A percentile compares a stretch with the other conserved stretches of the same genome.
phyloP scores from a whole-genome alignment of 1,140 invertebrate genomes.

The Pinna nobilis region DNA sequence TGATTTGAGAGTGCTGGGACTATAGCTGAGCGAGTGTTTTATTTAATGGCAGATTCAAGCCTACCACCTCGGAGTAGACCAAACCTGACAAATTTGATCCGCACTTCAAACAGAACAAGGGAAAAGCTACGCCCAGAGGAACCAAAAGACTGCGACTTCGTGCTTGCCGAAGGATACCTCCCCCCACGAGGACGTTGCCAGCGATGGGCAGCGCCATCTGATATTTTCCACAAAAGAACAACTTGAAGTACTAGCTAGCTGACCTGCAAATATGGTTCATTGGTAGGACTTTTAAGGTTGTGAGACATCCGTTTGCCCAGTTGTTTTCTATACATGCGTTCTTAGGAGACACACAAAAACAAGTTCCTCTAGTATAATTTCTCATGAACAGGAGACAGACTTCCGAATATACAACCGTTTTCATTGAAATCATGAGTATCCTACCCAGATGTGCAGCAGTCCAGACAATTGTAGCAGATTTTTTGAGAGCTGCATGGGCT shows the following conservation, averaged over 20 bases:
- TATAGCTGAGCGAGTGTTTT: background rate
- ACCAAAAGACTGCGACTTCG: background rate
- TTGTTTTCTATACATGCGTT: too few species aligned
- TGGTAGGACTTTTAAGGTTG: too few species aligned
- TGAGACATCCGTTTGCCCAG: too few species aligned
- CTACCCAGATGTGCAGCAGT: background rate
- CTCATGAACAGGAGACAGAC: too few species aligned
- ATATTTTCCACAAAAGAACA: too few species aligned
- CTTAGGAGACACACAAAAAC: too few species aligned
- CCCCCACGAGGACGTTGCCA: too few species aligned
- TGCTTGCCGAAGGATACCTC: too few species aligned
- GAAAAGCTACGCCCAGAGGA: constrained; percentile 13
- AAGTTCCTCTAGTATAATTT: too few species aligned
- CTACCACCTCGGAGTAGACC: constrained; percentile 7
- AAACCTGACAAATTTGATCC: constrained; percentile 7
- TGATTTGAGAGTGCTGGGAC: background rate
- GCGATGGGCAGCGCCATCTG: too few species aligned
- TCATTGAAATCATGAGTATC: background rate
- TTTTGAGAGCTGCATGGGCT: constrained; percentile 11
- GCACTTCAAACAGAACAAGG: background rate
- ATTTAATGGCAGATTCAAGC: constrained; percentile 1
- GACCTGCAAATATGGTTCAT: too few species aligned
- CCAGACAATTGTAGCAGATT: constrained; percentile 13
- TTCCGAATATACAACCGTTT: background rate
- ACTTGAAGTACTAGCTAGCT: too few species aligned